A percentile compares a stretch with the other conserved stretches of the same genome.
phyloP scores from a whole-genome alignment of 2,113 vertebrate genomes.

The Pluvianellus socialis region DNA sequence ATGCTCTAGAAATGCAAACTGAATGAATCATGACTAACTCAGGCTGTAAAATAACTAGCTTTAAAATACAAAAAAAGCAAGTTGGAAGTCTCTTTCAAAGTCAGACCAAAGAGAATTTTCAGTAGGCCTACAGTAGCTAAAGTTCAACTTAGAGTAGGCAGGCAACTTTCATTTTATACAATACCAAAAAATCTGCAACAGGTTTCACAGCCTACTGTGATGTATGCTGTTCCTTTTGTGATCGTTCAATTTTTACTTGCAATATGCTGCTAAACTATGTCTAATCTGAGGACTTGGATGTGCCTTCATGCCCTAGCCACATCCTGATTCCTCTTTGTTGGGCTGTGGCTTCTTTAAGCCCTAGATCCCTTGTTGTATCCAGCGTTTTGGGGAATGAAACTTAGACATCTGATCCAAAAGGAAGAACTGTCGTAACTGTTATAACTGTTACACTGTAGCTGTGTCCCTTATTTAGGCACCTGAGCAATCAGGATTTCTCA shows the following conservation, averaged over 20 bases:
- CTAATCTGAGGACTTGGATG: not conserved
- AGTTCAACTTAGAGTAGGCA: not conserved
- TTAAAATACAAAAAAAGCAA: not conserved
- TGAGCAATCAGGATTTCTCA: not conserved
- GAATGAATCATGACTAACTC: not conserved
- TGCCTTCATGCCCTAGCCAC: not conserved
- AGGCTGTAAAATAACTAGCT: not conserved
- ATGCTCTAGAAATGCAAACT: too few species aligned
- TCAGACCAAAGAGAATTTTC: not conserved
- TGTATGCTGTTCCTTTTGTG: not conserved
- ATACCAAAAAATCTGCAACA: not conserved
- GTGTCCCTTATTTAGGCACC: not conserved
- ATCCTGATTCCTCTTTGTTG: not conserved
- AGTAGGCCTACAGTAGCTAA: not conserved
- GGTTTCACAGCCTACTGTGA: not conserved
- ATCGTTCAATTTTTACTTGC: not conserved
- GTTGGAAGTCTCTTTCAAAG: not conserved
- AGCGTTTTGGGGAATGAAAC: not conserved
- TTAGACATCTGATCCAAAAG: not conserved
- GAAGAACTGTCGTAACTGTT: not conserved
- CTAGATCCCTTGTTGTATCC: not conserved
- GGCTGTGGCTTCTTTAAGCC: rapidly evolving
- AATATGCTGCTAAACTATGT: not conserved
- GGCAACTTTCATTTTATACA: not conserved
- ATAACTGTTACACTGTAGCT: not conserved